Base-by-base conservation (phyloP, 2,888 invertebrate species). In the Ormyrus nitidulus region DNA sequence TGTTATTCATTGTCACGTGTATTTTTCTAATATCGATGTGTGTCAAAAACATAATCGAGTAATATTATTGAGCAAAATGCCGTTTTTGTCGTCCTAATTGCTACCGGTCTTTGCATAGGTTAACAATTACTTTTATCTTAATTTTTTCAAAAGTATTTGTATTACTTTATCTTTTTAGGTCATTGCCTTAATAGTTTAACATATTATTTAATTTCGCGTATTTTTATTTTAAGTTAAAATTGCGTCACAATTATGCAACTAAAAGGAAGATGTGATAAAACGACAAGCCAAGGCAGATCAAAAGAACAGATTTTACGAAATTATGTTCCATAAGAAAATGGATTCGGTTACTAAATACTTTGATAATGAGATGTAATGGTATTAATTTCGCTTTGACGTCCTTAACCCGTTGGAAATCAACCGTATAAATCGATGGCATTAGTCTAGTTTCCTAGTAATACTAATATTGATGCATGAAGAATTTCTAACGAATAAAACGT, bases 321-420 rank as follows among this genome's bases (percentile, higher is more conserved):
- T 61, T 51, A 34, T 51, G 13, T 51, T 6, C 54, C 48, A 64
- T 64, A 73, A 73, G 72, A 73, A 73, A 64, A 73, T 73, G 54
- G 46, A 64, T 64, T 73, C 19, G 54, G 6, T 72, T 6, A 54
- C 56, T 73, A 74, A 74, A 65, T 74, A 58, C 65, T 49, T 65
- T 5, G 11, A 61, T 61, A 68, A 69, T 76, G 46, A 54, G 46
- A 62, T 13, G 48, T 76, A 69, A 69, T 61, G 48, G 44, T 46
- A 61, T 68, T 62, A 61, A 76, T 76, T 75, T 58, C 6, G 51
- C 7, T 46, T 1, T 68, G 75, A 75, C 66, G 61, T 68, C 75
- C 61, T 75, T 68, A 59, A 44, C 75, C 59, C 61, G 34, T 49
- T 68, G 61, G n/a, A 68, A 75, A 53, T 61, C 68, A 53, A 3